phyloP scores from a whole-genome alignment of 2,888 invertebrate genomes.

The Drosophila cracens region DNA sequence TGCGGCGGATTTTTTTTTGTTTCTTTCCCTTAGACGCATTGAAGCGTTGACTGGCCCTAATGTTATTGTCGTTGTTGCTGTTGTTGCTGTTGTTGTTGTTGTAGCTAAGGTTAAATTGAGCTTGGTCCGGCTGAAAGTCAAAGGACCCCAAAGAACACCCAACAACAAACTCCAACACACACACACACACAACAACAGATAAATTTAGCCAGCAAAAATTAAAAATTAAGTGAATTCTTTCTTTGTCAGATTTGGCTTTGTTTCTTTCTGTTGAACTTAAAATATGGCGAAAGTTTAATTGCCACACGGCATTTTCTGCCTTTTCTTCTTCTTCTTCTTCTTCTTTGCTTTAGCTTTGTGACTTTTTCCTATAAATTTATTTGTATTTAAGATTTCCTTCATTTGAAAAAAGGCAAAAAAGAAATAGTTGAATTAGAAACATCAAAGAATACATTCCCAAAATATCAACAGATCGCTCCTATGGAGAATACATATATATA shows the following conservation, averaged over 20 bases:
- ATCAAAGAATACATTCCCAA: neutral
- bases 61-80: constrained; percentile 4
- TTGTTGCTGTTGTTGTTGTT: constrained; percentile 27
- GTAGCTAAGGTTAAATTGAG: constrained; percentile 71
- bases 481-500: neutral
- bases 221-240: constrained; percentile 70
- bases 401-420: neutral
- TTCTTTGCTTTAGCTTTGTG: neutral
- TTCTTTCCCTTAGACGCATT: constrained; percentile 41
- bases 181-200: constrained; percentile 16
- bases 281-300: constrained; percentile 67
- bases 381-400: neutral
- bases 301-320: constrained; percentile 19
- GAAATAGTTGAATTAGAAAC: neutral
- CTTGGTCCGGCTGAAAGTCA: constrained; percentile 55
- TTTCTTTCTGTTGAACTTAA: constrained; percentile 19
- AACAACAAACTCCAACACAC: constrained; percentile 1
- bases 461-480: neutral
- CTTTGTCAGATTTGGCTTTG: constrained; percentile 2
- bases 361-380: neutral
- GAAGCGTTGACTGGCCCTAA: constrained; percentile 37
- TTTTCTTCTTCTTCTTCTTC: neutral
- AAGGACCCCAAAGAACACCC: constrained; percentile 35
- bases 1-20: constrained; percentile 23
- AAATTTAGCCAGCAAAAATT: constrained; percentile 53